Percentiles rank a stretch among this genome's conserved stretches.
phyloP scores from a whole-genome alignment of 2,888 invertebrate species.

The Scrobipalpa costella region DNA sequence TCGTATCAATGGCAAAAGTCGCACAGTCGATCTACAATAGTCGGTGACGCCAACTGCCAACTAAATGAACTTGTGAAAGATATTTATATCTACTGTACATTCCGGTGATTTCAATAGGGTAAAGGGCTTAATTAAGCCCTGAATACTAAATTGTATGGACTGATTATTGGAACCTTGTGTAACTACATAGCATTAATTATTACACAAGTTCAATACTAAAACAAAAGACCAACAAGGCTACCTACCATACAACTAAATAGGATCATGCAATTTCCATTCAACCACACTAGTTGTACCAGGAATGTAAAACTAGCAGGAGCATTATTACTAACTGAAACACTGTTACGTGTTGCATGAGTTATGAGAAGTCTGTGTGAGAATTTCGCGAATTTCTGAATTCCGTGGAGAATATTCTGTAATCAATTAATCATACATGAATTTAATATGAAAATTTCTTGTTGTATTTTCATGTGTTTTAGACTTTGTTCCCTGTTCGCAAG shows the following conservation, averaged over 20 bases:
- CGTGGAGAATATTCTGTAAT: constrained; percentile 12
- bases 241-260: neutral
- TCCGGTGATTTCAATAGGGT: neutral
- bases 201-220: neutral
- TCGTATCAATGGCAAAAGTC: too few relatives aligned
- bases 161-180: too few relatives aligned
- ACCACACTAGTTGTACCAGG: constrained; percentile 12
- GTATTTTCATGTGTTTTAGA: too few relatives aligned
- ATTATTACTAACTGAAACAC: constrained; percentile 16
- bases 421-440: constrained; percentile 15
- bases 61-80: too few relatives aligned
- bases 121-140: too few relatives aligned
- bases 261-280: constrained; percentile 9
- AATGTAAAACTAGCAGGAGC: neutral
- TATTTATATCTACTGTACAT: too few relatives aligned
- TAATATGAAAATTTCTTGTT: constrained; percentile 4
- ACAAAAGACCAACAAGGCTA: neutral
- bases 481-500: too few relatives aligned
- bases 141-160: too few relatives aligned
- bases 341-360: constrained; percentile 18
- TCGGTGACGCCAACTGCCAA: too few relatives aligned
- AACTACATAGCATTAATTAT: neutral
- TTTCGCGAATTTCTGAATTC: constrained; percentile 11
- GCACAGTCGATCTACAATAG: too few relatives aligned
- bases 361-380: constrained; percentile 6